These are phyloP conservation scores for Xiphorhynchus erythropygius DNA, from an alignment of 2,797 vertebrate species.

Conservation along the genomic window DNA sequence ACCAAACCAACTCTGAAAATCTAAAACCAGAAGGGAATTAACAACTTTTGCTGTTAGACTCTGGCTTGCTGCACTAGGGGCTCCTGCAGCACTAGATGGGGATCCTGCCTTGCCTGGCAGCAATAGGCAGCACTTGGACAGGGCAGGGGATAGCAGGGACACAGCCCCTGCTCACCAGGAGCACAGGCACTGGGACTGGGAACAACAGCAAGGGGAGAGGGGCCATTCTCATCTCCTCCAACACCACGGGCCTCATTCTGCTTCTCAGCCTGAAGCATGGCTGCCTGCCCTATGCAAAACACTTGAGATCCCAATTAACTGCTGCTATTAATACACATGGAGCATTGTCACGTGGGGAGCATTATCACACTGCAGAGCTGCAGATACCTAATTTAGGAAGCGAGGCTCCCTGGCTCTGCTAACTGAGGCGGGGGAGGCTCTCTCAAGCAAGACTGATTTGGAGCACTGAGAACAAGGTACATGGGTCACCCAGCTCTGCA, in stretches of 20 bases:
- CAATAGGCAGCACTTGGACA: neutral
- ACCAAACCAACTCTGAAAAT: neutral
- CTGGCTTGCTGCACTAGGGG: neutral
- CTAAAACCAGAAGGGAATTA: neutral
- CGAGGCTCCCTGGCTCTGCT: neutral
- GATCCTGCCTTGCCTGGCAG: neutral
- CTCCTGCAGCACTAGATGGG: neutral
- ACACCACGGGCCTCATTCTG: fast-evolving
- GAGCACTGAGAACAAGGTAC: neutral
- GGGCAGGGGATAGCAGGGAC: neutral
- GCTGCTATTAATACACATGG: conserved; percentile 8
- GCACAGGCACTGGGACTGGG: fast-evolving
- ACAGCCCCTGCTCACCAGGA: neutral
- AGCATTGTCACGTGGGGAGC: neutral
- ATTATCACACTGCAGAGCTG: neutral
- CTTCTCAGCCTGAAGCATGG: neutral
- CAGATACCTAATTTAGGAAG: conserved; percentile 30
- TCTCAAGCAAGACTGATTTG: neutral
- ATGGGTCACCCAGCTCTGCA: neutral
- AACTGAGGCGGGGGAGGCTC: neutral
- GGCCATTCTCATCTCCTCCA: neutral
- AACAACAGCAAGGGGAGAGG: neutral
- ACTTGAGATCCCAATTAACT: conserved; percentile 35
- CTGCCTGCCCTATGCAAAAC: neutral
- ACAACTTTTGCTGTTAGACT: neutral